Conservation (phyloP, 2,113 vertebrate species). For the Seriola aureovittata region DNA sequence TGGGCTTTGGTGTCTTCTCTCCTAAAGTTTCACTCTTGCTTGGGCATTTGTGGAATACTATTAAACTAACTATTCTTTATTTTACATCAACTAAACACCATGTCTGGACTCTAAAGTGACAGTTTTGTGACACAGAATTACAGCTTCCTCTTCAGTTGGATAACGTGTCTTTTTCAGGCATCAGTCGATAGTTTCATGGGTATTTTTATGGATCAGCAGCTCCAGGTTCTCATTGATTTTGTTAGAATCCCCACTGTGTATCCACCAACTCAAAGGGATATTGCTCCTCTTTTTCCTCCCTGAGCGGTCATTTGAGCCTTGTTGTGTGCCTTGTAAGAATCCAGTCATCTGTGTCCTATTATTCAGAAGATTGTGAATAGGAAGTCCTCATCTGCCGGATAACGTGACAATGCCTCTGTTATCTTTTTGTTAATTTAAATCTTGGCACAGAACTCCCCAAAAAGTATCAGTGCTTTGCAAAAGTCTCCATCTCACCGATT, state of each 20-base stretch:
- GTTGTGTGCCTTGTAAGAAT: constrained; percentile 4
- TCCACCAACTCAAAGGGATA: constrained; percentile 30
- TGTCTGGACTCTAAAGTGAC: not conserved
- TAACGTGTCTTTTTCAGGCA: constrained; percentile 36
- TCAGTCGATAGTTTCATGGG: constrained; percentile 36
- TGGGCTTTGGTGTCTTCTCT: not conserved
- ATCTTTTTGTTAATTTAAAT: not conserved
- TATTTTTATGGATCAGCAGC: constrained; percentile 64
- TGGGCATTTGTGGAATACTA: not conserved
- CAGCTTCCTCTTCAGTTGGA: constrained; percentile 1
- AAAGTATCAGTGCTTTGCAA: not conserved
- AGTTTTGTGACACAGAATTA: not conserved
- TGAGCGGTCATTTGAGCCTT: constrained; percentile 25
- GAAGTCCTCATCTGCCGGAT: constrained; percentile 1
- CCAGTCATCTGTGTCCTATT: not conserved
- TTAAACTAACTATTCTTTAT: not conserved
- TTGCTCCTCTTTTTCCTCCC: not conserved
- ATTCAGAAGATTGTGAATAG: constrained; percentile 13
- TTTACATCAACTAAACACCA: not conserved
- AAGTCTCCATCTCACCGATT: not conserved
- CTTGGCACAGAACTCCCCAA: not conserved
- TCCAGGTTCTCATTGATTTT: constrained; percentile 62
- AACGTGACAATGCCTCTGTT: not conserved
- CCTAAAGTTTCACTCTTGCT: not conserved
- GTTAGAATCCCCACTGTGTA: constrained; percentile 21